Conservation (phyloP, 37 sponge, comb jelly and placozoan genomes). For the Aplysina aerophoba region DNA sequence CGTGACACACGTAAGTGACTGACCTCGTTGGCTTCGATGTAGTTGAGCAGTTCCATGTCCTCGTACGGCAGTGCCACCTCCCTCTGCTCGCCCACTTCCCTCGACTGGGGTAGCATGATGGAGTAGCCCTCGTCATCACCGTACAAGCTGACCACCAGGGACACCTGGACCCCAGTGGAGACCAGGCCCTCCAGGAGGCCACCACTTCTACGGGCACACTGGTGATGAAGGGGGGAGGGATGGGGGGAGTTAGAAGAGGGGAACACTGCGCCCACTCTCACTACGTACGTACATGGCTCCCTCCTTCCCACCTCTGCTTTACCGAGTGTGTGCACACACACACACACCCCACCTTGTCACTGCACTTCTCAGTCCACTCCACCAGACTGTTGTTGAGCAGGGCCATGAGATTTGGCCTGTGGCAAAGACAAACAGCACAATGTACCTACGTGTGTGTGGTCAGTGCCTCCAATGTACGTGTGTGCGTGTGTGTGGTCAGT, state of each 20-base stretch:
- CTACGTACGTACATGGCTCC: no score
- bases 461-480: no score
- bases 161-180: slow-evolving; percentile 34
- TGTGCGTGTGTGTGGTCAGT: no score
- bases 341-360: slow-evolving; percentile 46
- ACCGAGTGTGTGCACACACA: neutral
- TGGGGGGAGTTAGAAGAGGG: neutral
- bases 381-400: slow-evolving; percentile 17
- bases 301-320: no score
- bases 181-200: slow-evolving; percentile 50
- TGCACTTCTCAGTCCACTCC: slow-evolving; percentile 15
- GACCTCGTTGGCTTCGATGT: slow-evolving; percentile 79
- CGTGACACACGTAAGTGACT: no score
- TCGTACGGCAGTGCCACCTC: slow-evolving; percentile 69
- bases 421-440: neutral
- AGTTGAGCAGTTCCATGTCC: slow-evolving; percentile 76
- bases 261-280: no score
- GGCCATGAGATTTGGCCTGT: slow-evolving; percentile 6
- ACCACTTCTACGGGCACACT: slow-evolving; percentile 57
- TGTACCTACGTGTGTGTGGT: neutral
- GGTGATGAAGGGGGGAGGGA: neutral
- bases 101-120: slow-evolving; percentile 31
- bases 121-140: slow-evolving; percentile 76
- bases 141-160: slow-evolving; percentile 66
- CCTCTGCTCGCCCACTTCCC: neutral